Evolutionary conservation across 2,797 vertebrate species (phyloP), one percentile per base, ranked within the genome.

Genomic region (Onychomys arenicola): DNA sequence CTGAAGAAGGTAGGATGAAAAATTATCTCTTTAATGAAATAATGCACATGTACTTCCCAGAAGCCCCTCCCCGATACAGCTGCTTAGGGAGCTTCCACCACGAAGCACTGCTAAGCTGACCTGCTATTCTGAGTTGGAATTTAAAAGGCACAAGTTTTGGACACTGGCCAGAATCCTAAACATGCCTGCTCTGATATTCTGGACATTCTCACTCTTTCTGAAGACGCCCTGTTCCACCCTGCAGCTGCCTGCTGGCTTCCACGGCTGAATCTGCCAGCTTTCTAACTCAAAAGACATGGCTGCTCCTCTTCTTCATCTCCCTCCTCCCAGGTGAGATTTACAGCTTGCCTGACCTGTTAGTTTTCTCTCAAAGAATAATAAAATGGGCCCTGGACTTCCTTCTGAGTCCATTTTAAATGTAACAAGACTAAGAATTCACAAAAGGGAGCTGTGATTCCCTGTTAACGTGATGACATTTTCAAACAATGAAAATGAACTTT

Each of bases 401-500:
- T 73, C 67, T 57, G 8, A 87, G 67, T 73, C 49, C 85, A 87
- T 73, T 49, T 71, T 55, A 55, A 55, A 40, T 87, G 17, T 37
- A 85, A 67, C 63, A 85, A 82, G 43, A 85, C 19, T 25, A 85
- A 52, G 6, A 52, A 69, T n/a, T 23, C 43, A 85, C 43, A 67
- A 37, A 87, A 71, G 23, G 49, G 13, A 55, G 71, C 65, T 37
- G 34, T 69, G 46, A 86, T 71, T 52, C 8, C 23, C 13, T 69
- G 63, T 21, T 25, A 52, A 16, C 46, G 55, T 69, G 67, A 43
- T 75, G 84, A 78, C 37, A 67, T 88, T 84, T 85, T 93, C 52
- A 77, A 37, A 49, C 37, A 86, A 80, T 52, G 11, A 93, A 89
- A 92, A 83, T 82, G 87, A 40, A 84, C 23, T 75, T 65, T 69